A percentile compares a stretch with the other conserved stretches of the same genome.
These are phyloP conservation scores for Chaenodraco wilsoni DNA, from an alignment of 2,797 vertebrate genomes.

Conservation along the genomic window DNA sequence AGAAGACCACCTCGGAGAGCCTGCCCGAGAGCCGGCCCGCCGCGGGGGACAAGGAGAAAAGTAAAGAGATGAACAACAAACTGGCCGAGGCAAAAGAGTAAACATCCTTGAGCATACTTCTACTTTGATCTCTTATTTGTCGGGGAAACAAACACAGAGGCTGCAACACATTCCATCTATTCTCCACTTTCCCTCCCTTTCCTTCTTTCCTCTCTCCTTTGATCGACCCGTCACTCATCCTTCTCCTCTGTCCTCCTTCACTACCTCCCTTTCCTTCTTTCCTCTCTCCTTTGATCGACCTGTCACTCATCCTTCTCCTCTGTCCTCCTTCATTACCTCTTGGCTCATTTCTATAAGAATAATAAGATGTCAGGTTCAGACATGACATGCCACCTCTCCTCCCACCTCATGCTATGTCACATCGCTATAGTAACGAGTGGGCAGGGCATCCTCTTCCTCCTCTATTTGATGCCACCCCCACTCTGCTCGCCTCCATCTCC, in stretches of 20 bases:
- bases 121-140: conserved; percentile 68
- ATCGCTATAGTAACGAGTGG: conserved; percentile 63
- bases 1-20: conserved; percentile 90
- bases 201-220: conserved; percentile 21
- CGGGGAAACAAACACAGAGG: conserved; percentile 83
- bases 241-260: conserved; percentile 44
- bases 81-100: conserved; percentile 99
- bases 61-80: conserved; percentile 99
- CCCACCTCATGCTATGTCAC: conserved; percentile 56
- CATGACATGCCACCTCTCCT: conserved; percentile 67
- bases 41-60: conserved; percentile 94
- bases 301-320: conserved; percentile 29
- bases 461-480: conserved; percentile 66
- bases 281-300: conserved; percentile 18
- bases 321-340: conserved; percentile 62
- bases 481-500: conserved; percentile 70
- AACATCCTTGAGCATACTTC: conserved; percentile 92
- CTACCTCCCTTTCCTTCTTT: conserved; percentile 53
- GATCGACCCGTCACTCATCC: conserved; percentile 20
- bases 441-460: conserved; percentile 69
- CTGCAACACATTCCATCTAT: conserved; percentile 90
- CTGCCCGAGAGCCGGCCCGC: conserved; percentile 82
- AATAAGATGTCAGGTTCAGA: conserved; percentile 54
- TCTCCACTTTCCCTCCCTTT: conserved; percentile 27
- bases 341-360: conserved; percentile 54